Percentiles rank a stretch among this genome's conserved stretches.
Evolutionary conservation across 1,140 invertebrate genomes (phyloP).

Genomic region (Bombus superbus): DNA sequence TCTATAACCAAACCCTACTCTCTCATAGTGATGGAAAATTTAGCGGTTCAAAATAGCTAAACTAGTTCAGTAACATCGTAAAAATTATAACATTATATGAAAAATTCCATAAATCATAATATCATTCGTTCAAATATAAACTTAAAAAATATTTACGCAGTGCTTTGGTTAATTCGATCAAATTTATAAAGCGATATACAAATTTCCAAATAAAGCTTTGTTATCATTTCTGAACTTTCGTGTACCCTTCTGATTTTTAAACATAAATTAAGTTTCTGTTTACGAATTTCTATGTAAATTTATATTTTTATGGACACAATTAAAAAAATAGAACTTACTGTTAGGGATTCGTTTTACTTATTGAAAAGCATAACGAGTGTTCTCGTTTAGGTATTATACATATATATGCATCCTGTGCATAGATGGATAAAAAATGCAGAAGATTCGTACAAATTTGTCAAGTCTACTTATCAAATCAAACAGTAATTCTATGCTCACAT

Average conservation of each 20-base stretch:
- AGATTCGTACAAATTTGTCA: background rate
- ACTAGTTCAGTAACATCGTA: background rate
- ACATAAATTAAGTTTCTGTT: background rate
- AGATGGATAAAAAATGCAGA: background rate
- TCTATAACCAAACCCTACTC: background rate
- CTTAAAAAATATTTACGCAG: background rate
- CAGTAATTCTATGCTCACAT: constrained; percentile 60
- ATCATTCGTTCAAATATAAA: too few species aligned
- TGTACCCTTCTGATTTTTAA: background rate
- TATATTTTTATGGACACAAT: too few species aligned
- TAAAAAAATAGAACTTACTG: too few species aligned
- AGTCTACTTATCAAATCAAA: background rate
- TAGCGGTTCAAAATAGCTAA: background rate
- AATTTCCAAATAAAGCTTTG: background rate
- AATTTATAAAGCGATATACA: background rate
- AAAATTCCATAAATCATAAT: too few species aligned
- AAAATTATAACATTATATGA: background rate
- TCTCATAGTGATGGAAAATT: background rate
- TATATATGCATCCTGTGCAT: background rate
- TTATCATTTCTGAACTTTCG: background rate
- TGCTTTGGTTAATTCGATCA: background rate
- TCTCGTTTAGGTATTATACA: background rate
- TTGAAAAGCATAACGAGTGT: too few species aligned
- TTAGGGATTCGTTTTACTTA: too few species aligned
- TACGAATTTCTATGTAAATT: too few species aligned